Evolutionary conservation across 2,797 vertebrate species (phyloP).

Genomic region (Limosa lapponica): DNA sequence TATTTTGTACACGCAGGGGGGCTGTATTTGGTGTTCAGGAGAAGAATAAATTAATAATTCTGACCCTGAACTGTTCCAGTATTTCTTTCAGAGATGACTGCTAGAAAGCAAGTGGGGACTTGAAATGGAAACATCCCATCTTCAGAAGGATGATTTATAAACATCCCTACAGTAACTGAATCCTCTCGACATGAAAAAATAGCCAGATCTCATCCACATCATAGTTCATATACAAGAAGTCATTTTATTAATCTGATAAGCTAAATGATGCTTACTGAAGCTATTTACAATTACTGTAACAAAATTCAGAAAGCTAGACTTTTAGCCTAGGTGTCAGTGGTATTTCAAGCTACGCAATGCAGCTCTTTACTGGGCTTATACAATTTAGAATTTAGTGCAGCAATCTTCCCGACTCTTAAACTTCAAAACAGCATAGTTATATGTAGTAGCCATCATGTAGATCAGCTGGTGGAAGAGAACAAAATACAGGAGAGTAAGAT

Average conservation of each 20-base stretch:
- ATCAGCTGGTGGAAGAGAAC: constrained; percentile 99
- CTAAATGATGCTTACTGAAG: constrained; percentile 84
- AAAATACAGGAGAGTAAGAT: constrained; percentile 83
- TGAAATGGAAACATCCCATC: constrained; percentile 21
- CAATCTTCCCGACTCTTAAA: constrained; percentile 99
- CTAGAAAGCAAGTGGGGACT: constrained; percentile 11
- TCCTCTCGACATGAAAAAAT: constrained; percentile 71
- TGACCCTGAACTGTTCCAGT: constrained; percentile 63
- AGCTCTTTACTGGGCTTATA: constrained; percentile 81
- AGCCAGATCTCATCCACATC: constrained; percentile 78
- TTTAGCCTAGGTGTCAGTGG: constrained; percentile 90
- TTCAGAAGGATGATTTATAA: constrained; percentile 58
- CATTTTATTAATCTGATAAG: constrained; percentile 78
- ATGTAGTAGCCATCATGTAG: constrained; percentile 99
- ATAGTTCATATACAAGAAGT: constrained; percentile 76
- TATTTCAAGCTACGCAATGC: constrained; percentile 84
- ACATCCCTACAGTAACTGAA: constrained; percentile 72
- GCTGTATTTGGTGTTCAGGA: neutral
- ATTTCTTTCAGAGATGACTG: constrained; percentile 59
- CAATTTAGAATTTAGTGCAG: constrained; percentile 99
- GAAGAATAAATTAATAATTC: constrained; percentile 31
- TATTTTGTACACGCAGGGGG: neutral
- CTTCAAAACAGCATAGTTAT: constrained; percentile 99
- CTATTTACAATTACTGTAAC: constrained; percentile 93
- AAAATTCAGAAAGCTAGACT: constrained; percentile 86